Base-by-base conservation (phyloP, 2,113 vertebrate genomes). In the Lycaon pictus region DNA sequence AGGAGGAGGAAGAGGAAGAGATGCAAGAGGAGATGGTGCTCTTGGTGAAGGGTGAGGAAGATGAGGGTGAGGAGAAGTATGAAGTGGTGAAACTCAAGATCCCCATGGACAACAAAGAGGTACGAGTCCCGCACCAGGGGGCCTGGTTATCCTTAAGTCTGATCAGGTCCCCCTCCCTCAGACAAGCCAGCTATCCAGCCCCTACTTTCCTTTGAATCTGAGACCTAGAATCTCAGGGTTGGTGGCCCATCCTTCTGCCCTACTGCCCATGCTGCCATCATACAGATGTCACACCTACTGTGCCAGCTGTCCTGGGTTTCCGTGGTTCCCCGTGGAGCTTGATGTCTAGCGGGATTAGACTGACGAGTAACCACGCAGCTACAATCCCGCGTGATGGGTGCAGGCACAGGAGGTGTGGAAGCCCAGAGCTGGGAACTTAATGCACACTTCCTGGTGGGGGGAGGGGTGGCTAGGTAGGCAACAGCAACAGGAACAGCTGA, bases 31-130 rank as follows among this genome's bases (percentile, higher is more conserved):
- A 98, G 96, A 98, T 97, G 97, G 98, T 98, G 86, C 95, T 98
- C 88, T 96, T 98, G 96, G 98, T 98, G 96, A 98, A 98, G 98
- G 94, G 97, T 81, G 97, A 98, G 96, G 97, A 98, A 77, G 96
- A 98, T 63, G 98, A 98, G 95, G 98, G 98, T n/a, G 98, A 97
- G 71, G 96, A 97, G 98, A 97, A 98, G 94, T 98, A 98, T 60
- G 98, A 98, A 86, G 98, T 98, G 94, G 97, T 98, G 96, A 98
- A 98, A 94, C 97, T 98, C 97, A 98, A 98, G 98, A 98, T 97
- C 82, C 97, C 98, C 29, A 27, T 97, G 97, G 98, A 98, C 88
- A 97, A 91, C 98, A 98, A 97, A 96, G 96, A 98, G 98, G 98
- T 98, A 97, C 1, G 98, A 96, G 95, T 79, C 67, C n/a, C 84